Percentiles rank a stretch among this genome's conserved stretches.
Conservation (phyloP, 64 coral and sea anemone genomes). For the Pocillopora damicornis region DNA sequence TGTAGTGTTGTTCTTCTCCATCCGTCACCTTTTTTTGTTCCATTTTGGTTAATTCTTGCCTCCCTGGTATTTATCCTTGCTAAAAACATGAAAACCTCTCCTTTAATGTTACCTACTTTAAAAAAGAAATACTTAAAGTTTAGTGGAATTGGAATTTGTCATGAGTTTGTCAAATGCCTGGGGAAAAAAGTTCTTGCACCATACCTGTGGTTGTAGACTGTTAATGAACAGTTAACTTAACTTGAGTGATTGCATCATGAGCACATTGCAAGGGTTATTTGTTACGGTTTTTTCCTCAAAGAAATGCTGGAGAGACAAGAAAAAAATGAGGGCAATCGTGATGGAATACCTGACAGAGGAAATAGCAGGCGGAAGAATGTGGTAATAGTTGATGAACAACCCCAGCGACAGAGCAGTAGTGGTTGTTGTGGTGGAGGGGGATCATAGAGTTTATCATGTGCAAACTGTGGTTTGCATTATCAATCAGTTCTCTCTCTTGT, state of each 20-base stretch:
- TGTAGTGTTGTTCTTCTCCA: too few relatives aligned
- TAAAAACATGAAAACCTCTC: too few relatives aligned
- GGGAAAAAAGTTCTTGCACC: too few relatives aligned
- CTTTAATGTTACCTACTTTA: too few relatives aligned
- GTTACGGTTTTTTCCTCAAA: background rate
- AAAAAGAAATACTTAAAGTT: too few relatives aligned
- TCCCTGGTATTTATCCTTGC: too few relatives aligned
- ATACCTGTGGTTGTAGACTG: too few relatives aligned
- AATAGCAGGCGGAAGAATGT: conserved; percentile 58
- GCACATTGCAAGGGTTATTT: background rate
- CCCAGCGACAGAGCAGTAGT: conserved; percentile 29
- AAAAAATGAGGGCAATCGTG: conserved; percentile 53
- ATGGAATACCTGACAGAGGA: conserved; percentile 42
- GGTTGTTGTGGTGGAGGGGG: conserved; percentile 68
- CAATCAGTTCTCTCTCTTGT: background rate
- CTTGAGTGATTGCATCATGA: background rate
- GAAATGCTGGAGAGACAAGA: conserved; percentile 86
- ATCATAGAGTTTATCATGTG: conserved; percentile 33
- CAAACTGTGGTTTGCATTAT: conserved; percentile 3
- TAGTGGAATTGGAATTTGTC: too few relatives aligned
- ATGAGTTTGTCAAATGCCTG: too few relatives aligned
- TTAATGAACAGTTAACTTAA: too few relatives aligned
- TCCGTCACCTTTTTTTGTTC: too few relatives aligned
- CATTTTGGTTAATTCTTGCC: too few relatives aligned
- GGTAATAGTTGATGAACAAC: conserved; percentile 87